Conservation (phyloP, 2,113 vertebrate genomes). For the Dasyornis broadbenti region DNA sequence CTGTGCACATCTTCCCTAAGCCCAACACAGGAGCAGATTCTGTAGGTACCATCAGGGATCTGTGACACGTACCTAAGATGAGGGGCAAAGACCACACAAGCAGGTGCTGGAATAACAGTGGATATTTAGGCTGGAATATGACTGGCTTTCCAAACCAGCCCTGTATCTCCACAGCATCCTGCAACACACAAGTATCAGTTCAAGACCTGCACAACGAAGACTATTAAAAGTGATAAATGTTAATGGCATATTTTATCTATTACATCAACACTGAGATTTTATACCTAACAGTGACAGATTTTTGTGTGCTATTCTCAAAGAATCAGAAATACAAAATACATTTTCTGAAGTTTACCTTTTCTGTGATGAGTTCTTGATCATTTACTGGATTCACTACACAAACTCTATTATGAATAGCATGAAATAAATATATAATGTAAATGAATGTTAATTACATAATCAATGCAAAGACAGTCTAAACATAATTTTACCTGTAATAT, state of each 20-base stretch:
- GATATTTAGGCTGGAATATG: not conserved
- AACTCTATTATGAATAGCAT: not conserved
- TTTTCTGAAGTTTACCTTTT: not conserved
- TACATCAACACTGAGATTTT: not conserved
- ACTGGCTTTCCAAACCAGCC: not conserved
- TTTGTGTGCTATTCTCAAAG: not conserved
- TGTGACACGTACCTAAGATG: not conserved
- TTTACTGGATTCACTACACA: not conserved
- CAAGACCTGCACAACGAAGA: not conserved
- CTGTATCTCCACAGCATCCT: not conserved
- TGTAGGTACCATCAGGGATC: not conserved
- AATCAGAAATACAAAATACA: not conserved
- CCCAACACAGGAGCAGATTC: not conserved
- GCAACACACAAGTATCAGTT: not conserved
- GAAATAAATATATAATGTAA: not conserved
- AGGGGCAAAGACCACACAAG: not conserved
- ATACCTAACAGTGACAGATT: not conserved
- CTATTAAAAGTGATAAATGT: not conserved
- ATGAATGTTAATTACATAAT: not conserved
- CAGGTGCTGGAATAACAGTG: not conserved
- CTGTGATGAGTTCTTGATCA: not conserved
- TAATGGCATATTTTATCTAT: not conserved
- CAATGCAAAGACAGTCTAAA: not conserved
- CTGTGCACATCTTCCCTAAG: not conserved
- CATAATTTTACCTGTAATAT: conserved; percentile 81